phyloP scores from a whole-genome alignment of 2,888 invertebrate species.

The Exephanes ischioxanthus region DNA sequence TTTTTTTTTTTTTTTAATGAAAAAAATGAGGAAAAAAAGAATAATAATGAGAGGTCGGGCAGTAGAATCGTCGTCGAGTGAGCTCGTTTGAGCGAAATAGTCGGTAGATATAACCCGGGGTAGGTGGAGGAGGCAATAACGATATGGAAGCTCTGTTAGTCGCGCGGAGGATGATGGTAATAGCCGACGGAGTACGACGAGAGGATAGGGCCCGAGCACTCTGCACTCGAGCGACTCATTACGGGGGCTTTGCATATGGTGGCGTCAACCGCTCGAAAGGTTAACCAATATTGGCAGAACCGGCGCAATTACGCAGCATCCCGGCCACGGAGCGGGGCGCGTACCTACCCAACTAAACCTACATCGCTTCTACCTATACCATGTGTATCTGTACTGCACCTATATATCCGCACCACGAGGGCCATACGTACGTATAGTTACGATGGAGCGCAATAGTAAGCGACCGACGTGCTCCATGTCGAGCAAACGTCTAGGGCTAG shows the following conservation, averaged over 20 bases:
- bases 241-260: constrained; percentile 83
- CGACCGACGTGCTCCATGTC: constrained; percentile 61
- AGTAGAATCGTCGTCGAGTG: constrained; percentile 47
- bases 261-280: constrained; percentile 84
- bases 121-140: constrained; percentile 70
- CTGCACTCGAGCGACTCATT: constrained; percentile 84
- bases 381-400: constrained; percentile 37
- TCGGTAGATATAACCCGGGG: constrained; percentile 47
- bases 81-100: constrained; percentile 52
- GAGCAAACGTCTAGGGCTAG: constrained; percentile 68
- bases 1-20: constrained; percentile 1
- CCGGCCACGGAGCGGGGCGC: constrained; percentile 58
- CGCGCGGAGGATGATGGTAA: constrained; percentile 54
- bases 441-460: constrained; percentile 66
- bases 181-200: constrained; percentile 63
- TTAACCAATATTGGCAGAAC: constrained; percentile 85
- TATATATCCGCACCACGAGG: constrained; percentile 7
- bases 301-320: constrained; percentile 83
- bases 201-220: constrained; percentile 69
- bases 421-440: constrained; percentile 37
- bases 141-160: constrained; percentile 64
- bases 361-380: constrained; percentile 57
- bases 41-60: constrained; percentile 23
- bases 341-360: constrained; percentile 72
- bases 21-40: constrained; percentile 55